These are phyloP conservation scores for Cydia amplana DNA, from an alignment of 1,140 invertebrate genomes.

Conservation along the genomic window DNA sequence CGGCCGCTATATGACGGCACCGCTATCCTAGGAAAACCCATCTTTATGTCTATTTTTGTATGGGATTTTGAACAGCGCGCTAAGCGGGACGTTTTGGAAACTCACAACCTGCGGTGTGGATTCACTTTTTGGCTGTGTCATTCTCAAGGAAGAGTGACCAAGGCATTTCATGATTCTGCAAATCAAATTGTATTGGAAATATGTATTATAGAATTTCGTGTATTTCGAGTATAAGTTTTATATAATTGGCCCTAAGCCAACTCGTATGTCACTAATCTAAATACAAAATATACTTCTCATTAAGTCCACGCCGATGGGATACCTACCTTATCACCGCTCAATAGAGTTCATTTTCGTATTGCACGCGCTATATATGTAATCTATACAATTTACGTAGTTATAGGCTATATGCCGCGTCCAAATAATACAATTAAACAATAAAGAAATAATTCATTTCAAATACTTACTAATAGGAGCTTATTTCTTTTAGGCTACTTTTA, in stretches of 20 bases:
- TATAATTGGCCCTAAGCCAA: conserved; percentile 24
- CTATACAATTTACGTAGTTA: conserved; percentile 13
- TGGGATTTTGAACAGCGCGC: too few species aligned
- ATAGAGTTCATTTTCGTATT: conserved; percentile 25
- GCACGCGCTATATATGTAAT: conserved; percentile 25
- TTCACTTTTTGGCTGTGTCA: too few species aligned
- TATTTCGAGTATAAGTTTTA: conserved; percentile 9
- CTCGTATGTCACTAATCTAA: conserved; percentile 24
- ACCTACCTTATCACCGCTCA: conserved; percentile 14
- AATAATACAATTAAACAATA: not conserved
- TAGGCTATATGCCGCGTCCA: conserved; percentile 12
- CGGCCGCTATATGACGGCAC: too few species aligned
- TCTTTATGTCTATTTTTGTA: too few species aligned
- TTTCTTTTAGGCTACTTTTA: not conserved
- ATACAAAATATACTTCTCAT: conserved; percentile 31
- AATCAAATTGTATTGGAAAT: too few species aligned
- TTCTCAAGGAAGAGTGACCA: too few species aligned
- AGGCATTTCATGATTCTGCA: too few species aligned
- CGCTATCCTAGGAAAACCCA: too few species aligned
- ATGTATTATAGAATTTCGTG: not conserved
- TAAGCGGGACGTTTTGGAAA: too few species aligned
- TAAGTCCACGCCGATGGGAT: conserved; percentile 21
- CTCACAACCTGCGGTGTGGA: too few species aligned
- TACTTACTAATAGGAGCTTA: conserved; percentile 4
- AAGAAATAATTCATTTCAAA: not conserved